These are phyloP conservation scores for Reticulitermes speratus DNA, from an alignment of 1,140 invertebrate genomes.

Conservation along the genomic window DNA sequence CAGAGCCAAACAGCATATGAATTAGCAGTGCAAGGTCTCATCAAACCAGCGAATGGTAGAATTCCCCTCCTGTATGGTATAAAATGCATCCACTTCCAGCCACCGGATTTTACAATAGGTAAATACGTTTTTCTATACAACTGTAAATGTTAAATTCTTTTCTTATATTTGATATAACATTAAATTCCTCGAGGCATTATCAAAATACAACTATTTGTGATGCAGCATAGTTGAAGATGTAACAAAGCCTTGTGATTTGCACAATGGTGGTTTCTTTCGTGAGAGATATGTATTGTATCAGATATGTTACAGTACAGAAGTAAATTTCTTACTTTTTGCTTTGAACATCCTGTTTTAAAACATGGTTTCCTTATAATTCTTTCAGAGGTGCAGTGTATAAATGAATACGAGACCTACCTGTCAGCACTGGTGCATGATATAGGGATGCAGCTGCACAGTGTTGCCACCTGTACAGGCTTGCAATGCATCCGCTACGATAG, in stretches of 20 bases:
- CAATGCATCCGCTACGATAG: slow-evolving; percentile 79
- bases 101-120: slow-evolving; percentile 86
- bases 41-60: slow-evolving; percentile 68
- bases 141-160: not conserved
- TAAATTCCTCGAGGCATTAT: not conserved
- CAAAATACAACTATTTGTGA: not conserved
- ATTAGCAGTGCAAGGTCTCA: slow-evolving; percentile 72
- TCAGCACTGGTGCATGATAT: slow-evolving; percentile 74
- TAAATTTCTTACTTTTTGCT: no score
- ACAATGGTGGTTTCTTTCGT: no score
- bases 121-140: slow-evolving; percentile 39
- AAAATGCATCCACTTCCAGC: slow-evolving; percentile 77
- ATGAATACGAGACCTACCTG: slow-evolving; percentile 77
- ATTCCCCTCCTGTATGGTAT: slow-evolving; percentile 82
- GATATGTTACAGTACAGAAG: no score
- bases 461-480: slow-evolving; percentile 76
- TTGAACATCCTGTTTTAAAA: no score
- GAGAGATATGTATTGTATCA: no score
- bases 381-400: slow-evolving; percentile 79
- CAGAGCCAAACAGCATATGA: slow-evolving; percentile 88
- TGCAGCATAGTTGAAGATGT: not conserved
- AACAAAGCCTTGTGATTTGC: not conserved
- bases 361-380: no score
- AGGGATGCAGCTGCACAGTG: slow-evolving; percentile 71
- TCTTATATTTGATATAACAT: not conserved